These are phyloP conservation scores for Telenomus remus DNA, from an alignment of 1,140 invertebrate species.

Conservation along the genomic window DNA sequence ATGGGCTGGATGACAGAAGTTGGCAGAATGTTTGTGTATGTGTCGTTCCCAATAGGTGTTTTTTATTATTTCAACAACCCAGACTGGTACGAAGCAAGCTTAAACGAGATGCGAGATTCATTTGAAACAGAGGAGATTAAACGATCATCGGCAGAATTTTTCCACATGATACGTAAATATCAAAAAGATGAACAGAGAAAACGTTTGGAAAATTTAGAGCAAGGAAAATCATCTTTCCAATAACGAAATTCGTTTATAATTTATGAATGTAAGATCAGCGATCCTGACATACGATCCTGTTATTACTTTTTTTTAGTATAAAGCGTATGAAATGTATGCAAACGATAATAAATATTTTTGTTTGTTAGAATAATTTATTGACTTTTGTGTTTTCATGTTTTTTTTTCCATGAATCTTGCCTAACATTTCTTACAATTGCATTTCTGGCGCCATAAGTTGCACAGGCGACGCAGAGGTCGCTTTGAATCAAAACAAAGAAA, in stretches of 20 bases:
- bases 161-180: neutral
- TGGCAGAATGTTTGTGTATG: slow-evolving; percentile 9
- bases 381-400: no score
- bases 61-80: slow-evolving; percentile 18
- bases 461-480: no score
- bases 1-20: slow-evolving; percentile 13
- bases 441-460: no score
- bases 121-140: neutral
- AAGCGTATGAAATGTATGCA: no score
- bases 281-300: no score
- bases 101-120: neutral
- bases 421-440: no score
- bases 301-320: no score
- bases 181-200: neutral
- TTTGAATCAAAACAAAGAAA: no score
- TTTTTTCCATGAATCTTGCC: no score
- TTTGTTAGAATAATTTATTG: no score
- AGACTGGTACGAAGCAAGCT: neutral
- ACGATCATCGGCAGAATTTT: neutral
- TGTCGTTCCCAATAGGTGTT: slow-evolving; percentile 9
- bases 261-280: no score
- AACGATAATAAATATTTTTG: no score
- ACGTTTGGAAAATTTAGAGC: slow-evolving; percentile 2
- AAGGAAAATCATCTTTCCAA: slow-evolving; percentile 1
- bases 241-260: neutral